Percentiles rank a stretch among this genome's conserved stretches.
These are phyloP conservation scores for Lithobates sylvaticus DNA, from an alignment of 2,797 vertebrate genomes.

Conservation along the genomic window DNA sequence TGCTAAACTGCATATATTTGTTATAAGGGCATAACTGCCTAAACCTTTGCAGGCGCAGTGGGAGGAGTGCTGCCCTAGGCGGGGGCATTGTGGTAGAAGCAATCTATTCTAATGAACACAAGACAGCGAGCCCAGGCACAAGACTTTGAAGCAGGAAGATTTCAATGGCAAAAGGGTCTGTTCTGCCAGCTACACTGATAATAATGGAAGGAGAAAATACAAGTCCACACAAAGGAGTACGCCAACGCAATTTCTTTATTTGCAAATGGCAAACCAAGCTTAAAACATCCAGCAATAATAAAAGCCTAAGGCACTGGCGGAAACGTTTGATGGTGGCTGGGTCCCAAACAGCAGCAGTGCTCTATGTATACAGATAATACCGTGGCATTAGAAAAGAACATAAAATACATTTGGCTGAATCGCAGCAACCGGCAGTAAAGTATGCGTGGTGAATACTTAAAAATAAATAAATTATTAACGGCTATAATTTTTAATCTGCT, in stretches of 20 bases:
- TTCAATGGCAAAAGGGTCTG: background rate
- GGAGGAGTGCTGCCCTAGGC: background rate
- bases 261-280: background rate
- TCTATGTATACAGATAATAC: background rate
- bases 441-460: background rate
- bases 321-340: background rate
- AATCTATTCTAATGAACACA: too few species aligned
- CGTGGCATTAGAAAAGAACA: background rate
- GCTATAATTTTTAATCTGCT: too few species aligned
- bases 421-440: background rate
- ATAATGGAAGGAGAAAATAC: background rate
- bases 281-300: background rate
- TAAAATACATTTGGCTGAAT: background rate
- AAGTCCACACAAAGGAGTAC: too few species aligned
- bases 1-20: too few species aligned
- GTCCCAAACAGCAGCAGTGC: background rate
- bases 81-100: background rate
- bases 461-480: too few species aligned
- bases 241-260: background rate
- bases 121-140: background rate
- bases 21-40: background rate
- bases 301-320: background rate
- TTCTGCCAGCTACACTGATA: background rate
- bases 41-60: background rate
- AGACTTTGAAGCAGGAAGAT: too few species aligned